Evolutionary conservation across 2,113 vertebrate genomes (phyloP).

Genomic region (Coreoperca whiteheadi): DNA sequence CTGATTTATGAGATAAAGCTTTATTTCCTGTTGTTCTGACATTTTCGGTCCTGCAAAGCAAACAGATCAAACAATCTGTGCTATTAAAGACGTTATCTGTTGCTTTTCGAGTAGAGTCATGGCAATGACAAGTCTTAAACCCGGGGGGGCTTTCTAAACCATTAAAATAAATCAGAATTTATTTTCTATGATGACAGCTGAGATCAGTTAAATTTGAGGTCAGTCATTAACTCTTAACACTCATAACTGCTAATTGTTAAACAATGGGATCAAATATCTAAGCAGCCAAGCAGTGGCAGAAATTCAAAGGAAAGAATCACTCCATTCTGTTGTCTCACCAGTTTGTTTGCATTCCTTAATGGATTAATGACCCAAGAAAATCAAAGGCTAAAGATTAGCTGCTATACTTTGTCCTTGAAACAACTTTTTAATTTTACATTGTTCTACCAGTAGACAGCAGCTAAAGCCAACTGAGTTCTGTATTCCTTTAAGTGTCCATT

Average conservation of each 20-base stretch:
- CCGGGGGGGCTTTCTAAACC: slow-evolving; percentile 2
- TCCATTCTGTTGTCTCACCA: neutral
- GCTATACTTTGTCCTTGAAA: slow-evolving; percentile 4
- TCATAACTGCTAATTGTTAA: slow-evolving; percentile 14
- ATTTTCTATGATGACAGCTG: neutral
- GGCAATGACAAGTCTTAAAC: slow-evolving; percentile 36
- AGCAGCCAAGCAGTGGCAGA: neutral
- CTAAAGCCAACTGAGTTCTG: neutral
- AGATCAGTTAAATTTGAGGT: slow-evolving; percentile 20
- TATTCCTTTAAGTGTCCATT: slow-evolving; percentile 45
- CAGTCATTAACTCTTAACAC: neutral
- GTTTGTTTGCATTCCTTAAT: slow-evolving; percentile 9
- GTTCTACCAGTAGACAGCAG: neutral
- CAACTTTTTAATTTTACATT: neutral
- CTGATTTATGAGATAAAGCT: slow-evolving; percentile 6
- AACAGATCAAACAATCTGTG: slow-evolving; percentile 43
- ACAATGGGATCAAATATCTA: slow-evolving; percentile 33
- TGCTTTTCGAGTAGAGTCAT: slow-evolving; percentile 20
- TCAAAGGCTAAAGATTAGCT: neutral
- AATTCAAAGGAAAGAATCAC: neutral
- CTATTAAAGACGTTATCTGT: slow-evolving; percentile 57
- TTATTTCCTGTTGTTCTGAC: slow-evolving; percentile 19
- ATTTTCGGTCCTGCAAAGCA: slow-evolving; percentile 32
- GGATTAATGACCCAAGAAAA: slow-evolving; percentile 1
- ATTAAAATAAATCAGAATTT: slow-evolving; percentile 19